These are phyloP conservation scores for Morinoia aosen DNA, from an alignment of 2,888 invertebrate species.

Conservation along the genomic window DNA sequence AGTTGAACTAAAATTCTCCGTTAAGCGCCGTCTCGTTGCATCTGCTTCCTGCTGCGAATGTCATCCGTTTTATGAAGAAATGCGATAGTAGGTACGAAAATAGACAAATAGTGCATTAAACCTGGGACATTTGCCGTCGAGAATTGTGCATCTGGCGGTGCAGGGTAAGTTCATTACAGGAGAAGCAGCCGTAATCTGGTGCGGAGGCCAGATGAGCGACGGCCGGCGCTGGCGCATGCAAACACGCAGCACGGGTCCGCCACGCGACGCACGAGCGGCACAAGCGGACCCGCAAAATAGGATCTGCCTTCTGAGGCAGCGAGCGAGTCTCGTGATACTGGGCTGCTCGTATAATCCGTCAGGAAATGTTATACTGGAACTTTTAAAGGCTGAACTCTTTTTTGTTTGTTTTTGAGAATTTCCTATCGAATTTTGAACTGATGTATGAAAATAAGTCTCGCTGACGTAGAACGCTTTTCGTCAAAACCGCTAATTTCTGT, in stretches of 20 bases:
- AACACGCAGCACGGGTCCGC: not conserved
- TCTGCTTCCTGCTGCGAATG: not conserved
- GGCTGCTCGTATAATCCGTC: not conserved
- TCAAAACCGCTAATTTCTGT: too few species aligned
- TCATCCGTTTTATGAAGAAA: not conserved
- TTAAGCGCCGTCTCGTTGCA: not conserved
- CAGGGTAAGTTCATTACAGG: not conserved
- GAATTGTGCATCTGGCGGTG: not conserved
- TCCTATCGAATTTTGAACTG: not conserved
- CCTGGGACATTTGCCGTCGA: not conserved
- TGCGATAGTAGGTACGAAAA: not conserved
- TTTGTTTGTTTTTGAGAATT: too few species aligned
- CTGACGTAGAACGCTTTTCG: not conserved
- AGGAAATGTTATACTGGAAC: not conserved
- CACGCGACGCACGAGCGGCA: not conserved
- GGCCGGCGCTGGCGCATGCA: not conserved
- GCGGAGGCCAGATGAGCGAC: not conserved
- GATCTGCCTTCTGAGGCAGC: not conserved
- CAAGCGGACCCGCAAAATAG: not conserved
- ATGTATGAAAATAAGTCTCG: not conserved
- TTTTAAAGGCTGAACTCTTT: too few species aligned
- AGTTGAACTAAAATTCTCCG: not conserved
- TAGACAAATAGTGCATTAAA: not conserved
- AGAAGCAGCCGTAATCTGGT: slow-evolving; percentile 1
- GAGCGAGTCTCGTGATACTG: not conserved